Evolutionary conservation across 2,113 vertebrate species (phyloP).

Genomic region (Nothocercus julius): DNA sequence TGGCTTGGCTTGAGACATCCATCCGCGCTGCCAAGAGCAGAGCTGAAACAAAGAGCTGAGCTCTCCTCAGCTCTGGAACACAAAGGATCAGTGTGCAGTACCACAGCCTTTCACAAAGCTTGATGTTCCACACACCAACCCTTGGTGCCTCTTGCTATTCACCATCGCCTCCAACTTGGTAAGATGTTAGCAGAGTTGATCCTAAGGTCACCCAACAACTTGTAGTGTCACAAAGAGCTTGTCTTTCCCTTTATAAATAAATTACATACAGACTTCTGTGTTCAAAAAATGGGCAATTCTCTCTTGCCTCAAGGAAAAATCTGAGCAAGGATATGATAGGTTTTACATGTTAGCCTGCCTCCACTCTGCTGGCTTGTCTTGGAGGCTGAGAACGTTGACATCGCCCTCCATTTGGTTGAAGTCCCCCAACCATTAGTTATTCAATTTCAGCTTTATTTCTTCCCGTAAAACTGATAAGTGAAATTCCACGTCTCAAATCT

Average conservation of each 20-base stretch:
- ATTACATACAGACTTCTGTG: neutral
- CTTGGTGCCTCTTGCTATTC: neutral
- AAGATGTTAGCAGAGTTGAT: neutral
- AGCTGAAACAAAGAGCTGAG: neutral
- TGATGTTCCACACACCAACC: neutral
- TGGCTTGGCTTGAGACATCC: neutral
- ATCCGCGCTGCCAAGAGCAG: neutral
- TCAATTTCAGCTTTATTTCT: neutral
- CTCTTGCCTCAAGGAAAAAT: neutral
- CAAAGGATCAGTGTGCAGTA: neutral
- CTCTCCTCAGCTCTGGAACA: neutral
- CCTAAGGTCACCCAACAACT: neutral
- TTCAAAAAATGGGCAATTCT: neutral
- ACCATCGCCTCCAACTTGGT: neutral
- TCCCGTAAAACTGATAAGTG: neutral
- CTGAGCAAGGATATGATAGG: neutral
- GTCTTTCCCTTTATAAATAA: neutral
- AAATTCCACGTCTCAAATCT: neutral
- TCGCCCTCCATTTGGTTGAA: neutral
- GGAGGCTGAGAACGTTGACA: neutral
- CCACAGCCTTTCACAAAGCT: neutral
- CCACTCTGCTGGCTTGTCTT: neutral
- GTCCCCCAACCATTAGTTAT: neutral
- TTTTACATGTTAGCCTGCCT: neutral
- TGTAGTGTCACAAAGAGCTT: neutral